A percentile compares a stretch with the other conserved stretches of the same genome.
Evolutionary conservation across 2,113 vertebrate species (phyloP).

Genomic region (Anolis sagrei): DNA sequence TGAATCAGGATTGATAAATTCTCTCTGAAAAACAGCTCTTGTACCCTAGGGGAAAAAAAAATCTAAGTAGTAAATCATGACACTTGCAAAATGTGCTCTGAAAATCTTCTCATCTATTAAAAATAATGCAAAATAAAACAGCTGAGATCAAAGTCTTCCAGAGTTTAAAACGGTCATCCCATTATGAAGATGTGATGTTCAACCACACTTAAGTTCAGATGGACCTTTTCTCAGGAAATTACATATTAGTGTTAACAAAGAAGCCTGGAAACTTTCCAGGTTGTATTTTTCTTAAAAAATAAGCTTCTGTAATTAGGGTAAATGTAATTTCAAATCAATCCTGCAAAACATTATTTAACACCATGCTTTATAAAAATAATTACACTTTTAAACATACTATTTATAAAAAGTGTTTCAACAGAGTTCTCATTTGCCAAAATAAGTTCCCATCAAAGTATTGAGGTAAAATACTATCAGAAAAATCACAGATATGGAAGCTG

Average conservation of each 20-base stretch:
- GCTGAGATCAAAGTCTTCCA: not conserved
- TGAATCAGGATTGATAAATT: not conserved
- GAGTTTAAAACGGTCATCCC: not conserved
- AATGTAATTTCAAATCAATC: conserved; percentile 79
- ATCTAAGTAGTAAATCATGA: conserved; percentile 26
- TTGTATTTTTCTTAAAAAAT: conserved; percentile 38
- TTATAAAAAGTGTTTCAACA: conserved; percentile 76
- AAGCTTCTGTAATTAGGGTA: conserved; percentile 71
- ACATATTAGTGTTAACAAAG: conserved; percentile 8
- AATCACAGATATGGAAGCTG: conserved; percentile 78
- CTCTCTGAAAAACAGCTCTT: conserved; percentile 17
- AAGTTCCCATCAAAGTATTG: conserved; percentile 73
- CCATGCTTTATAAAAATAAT: conserved; percentile 82
- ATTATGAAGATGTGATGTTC: not conserved
- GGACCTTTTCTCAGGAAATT: not conserved
- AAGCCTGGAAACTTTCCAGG: conserved; percentile 40
- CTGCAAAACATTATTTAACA: conserved; percentile 76
- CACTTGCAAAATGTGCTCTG: not conserved
- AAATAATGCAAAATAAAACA: conserved; percentile 11
- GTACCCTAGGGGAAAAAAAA: accelerated
- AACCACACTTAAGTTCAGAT: not conserved
- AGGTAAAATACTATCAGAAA: conserved; percentile 68
- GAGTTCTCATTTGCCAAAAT: conserved; percentile 68
- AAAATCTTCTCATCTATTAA: conserved; percentile 11
- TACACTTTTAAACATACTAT: conserved; percentile 74